phyloP scores from a whole-genome alignment of 2,888 invertebrate genomes.

The Bellardia bayeri region DNA sequence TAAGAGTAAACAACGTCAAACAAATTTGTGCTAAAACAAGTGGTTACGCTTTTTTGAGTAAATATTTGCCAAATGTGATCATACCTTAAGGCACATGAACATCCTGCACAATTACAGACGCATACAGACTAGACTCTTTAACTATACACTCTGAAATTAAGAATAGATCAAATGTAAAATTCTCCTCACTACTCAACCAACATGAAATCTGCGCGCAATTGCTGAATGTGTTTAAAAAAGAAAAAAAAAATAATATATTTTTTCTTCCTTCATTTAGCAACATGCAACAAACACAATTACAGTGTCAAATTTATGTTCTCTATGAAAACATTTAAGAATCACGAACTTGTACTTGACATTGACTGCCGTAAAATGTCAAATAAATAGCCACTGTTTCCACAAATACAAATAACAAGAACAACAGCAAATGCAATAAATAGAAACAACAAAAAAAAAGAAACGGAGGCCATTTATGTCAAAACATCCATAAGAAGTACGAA shows the following conservation, averaged over 20 bases:
- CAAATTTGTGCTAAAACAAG: too few species aligned
- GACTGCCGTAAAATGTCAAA: constrained; percentile 69
- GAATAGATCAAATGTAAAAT: constrained; percentile 15
- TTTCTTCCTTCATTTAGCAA: constrained; percentile 15
- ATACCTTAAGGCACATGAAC: neutral
- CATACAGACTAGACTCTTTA: neutral
- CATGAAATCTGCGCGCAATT: neutral
- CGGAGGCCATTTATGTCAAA: constrained; percentile 62
- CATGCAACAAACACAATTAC: constrained; percentile 60
- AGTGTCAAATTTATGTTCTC: constrained; percentile 68
- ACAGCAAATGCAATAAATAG: neutral
- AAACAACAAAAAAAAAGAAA: constrained; percentile 26
- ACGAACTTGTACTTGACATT: constrained; percentile 73
- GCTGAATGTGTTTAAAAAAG: neutral
- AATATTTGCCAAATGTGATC: too few species aligned
- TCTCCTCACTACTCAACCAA: neutral
- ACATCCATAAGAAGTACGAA: constrained; percentile 62
- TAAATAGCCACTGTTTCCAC: constrained; percentile 66
- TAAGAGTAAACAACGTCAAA: too few species aligned
- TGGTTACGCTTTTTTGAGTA: too few species aligned
- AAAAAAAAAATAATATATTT: neutral
- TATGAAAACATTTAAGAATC: constrained; percentile 66
- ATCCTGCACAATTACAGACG: neutral
- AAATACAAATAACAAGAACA: neutral
- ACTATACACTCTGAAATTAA: neutral